Percentiles rank a stretch among this genome's conserved stretches.
These are phyloP conservation scores for Charadrius vociferus DNA, from an alignment of 2,113 vertebrate genomes.

Conservation along the genomic window DNA sequence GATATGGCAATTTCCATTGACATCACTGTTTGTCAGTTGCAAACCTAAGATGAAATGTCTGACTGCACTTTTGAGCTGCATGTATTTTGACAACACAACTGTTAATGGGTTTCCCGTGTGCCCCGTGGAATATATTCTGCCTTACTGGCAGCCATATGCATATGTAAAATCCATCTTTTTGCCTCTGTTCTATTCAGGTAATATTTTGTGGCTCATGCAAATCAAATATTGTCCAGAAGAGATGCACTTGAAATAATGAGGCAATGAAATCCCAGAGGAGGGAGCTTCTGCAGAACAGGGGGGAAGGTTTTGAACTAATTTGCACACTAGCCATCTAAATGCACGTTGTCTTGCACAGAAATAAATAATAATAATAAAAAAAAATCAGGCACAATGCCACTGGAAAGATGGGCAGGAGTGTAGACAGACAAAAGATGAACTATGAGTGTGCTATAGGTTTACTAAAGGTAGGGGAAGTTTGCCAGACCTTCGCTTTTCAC, in stretches of 20 bases:
- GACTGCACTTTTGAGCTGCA: neutral
- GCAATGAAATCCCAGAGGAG: neutral
- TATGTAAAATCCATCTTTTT: neutral
- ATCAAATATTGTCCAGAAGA: neutral
- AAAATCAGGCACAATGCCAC: neutral
- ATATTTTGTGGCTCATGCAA: neutral
- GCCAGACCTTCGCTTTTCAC: neutral
- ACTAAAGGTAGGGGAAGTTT: neutral
- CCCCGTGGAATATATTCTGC: neutral
- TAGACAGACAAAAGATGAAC: neutral
- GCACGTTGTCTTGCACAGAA: neutral
- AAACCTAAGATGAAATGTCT: neutral
- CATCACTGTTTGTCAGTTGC: neutral
- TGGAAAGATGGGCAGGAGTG: neutral
- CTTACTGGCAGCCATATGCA: neutral
- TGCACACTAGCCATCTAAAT: neutral
- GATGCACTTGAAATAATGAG: neutral
- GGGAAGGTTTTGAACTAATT: neutral
- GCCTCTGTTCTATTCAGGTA: neutral
- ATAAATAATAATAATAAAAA: no score
- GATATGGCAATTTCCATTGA: neutral
- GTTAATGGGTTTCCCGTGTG: neutral
- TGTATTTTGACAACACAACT: neutral
- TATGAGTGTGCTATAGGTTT: neutral
- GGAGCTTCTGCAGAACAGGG: neutral